Conservation (phyloP, 2,888 invertebrate species). For the Caradrina clavipalpis region DNA sequence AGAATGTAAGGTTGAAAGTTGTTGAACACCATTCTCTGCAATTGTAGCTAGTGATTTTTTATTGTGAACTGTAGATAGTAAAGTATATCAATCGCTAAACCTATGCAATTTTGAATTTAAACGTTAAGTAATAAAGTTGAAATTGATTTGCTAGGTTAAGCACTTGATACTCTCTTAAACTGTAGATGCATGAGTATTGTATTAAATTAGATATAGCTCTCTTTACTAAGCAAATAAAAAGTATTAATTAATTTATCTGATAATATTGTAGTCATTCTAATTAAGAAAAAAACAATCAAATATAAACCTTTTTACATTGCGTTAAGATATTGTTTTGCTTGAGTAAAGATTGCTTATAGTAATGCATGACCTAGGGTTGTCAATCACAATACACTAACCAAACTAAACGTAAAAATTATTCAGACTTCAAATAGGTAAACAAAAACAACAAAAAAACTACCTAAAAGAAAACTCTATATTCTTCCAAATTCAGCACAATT, state of each 20-base stretch:
- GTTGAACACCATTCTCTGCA: too few species aligned
- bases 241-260: too few species aligned
- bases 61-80: background rate
- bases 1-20: too few species aligned
- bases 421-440: constrained; percentile 28
- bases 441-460: constrained; percentile 16
- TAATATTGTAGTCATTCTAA: too few species aligned
- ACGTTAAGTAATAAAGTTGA: background rate
- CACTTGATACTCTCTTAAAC: background rate
- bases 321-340: constrained; percentile 11
- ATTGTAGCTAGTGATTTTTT: too few species aligned
- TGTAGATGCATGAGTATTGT: constrained; percentile 32
- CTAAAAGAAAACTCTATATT: constrained; percentile 11
- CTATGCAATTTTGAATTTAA: constrained; percentile 8
- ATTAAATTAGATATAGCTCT: background rate
- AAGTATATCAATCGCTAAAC: constrained; percentile 6
- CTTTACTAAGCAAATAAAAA: constrained; percentile 9
- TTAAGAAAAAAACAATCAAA: background rate
- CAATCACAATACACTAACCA: constrained; percentile 51
- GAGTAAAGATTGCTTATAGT: constrained; percentile 11
- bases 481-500: constrained; percentile 8
- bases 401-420: constrained; percentile 29
- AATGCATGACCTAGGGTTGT: constrained; percentile 57
- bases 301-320: background rate
- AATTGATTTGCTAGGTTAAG: background rate